Percentiles rank a stretch among this genome's conserved stretches.
Evolutionary conservation across 2,113 vertebrate genomes (phyloP).

Genomic region (Calidris pugnax): DNA sequence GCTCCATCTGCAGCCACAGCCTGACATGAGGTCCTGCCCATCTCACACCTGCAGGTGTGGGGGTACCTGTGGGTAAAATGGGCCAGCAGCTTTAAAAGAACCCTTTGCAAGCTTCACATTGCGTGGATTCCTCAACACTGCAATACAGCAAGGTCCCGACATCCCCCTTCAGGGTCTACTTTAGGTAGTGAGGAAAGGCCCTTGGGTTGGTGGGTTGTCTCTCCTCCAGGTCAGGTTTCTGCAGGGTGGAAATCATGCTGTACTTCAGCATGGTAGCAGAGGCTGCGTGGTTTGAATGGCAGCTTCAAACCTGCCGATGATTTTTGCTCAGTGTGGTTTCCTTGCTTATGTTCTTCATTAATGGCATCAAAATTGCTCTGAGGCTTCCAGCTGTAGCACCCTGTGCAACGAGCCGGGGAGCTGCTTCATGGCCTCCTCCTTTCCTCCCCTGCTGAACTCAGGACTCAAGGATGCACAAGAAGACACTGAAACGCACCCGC

Average conservation of each 20-base stretch:
- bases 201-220: background rate
- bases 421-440: background rate
- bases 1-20: background rate
- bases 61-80: background rate
- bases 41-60: background rate
- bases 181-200: background rate
- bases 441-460: constrained; percentile 17
- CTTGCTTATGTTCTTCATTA: background rate
- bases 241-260: background rate
- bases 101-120: background rate
- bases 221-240: background rate
- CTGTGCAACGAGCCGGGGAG: background rate
- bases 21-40: background rate
- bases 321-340: background rate
- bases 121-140: background rate
- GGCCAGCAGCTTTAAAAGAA: background rate
- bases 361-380: background rate
- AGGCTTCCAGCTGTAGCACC: background rate
- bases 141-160: background rate
- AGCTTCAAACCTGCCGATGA: background rate
- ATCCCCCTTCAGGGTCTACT: background rate
- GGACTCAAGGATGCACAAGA: constrained; percentile 82
- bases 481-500: constrained; percentile 94
- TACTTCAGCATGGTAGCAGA: accelerated
- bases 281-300: background rate